These are phyloP conservation scores for Tinea semifulvella DNA, from an alignment of 2,888 invertebrate species.

Conservation along the genomic window DNA sequence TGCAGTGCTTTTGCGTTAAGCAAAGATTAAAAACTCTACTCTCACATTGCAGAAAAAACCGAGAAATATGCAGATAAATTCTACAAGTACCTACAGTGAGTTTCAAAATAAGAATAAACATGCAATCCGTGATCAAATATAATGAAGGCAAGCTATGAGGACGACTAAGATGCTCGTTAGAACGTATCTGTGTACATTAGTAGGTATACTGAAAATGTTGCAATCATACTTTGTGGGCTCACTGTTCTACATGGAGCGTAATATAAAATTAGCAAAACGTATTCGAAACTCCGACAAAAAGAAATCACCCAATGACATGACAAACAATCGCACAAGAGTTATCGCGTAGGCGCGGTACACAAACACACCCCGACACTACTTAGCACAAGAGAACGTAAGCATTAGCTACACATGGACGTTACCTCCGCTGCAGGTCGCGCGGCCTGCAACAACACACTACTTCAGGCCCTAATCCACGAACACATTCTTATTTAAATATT, in stretches of 20 bases:
- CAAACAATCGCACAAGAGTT: conserved; percentile 40
- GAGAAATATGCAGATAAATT: conserved; percentile 2
- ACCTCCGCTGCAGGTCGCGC: conserved; percentile 76
- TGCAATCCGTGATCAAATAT: conserved; percentile 11
- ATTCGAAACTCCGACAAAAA: conserved; percentile 31
- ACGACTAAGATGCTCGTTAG: conserved; percentile 10
- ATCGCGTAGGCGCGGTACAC: not conserved
- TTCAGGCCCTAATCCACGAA: no score
- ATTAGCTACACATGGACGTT: conserved; percentile 41
- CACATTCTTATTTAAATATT: no score
- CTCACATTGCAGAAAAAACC: conserved; percentile 4
- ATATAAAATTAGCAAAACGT: conserved; percentile 33
- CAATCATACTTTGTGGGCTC: conserved; percentile 53
- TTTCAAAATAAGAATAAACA: not conserved
- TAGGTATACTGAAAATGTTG: conserved; percentile 31
- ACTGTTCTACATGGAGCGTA: conserved; percentile 60
- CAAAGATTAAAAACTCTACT: conserved; percentile 2
- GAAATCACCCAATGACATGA: conserved; percentile 37
- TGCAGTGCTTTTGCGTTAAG: conserved; percentile 9
- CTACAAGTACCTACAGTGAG: conserved; percentile 11
- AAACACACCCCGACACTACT: conserved; percentile 27
- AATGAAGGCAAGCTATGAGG: conserved; percentile 13
- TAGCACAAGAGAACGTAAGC: conserved; percentile 60
- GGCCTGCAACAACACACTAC: conserved; percentile 75
- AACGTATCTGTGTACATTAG: conserved; percentile 11